Conservation (phyloP, 2,888 invertebrate species). For the Melanargia galathea region DNA sequence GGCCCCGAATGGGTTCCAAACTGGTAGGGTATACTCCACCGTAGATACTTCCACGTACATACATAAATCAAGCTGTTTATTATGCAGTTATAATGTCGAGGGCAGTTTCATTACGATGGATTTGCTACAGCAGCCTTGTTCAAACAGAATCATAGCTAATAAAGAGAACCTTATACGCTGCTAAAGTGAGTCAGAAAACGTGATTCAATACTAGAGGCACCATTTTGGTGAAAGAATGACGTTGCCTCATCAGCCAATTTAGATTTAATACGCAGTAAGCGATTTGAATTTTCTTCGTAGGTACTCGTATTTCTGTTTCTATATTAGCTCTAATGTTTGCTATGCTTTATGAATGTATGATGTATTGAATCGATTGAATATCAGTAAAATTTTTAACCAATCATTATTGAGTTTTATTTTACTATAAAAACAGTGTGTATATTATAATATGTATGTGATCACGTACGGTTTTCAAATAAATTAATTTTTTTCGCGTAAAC, state of each 20-base stretch:
- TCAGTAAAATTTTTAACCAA: background rate
- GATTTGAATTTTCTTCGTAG: constrained; percentile 12
- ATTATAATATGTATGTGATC: too few species aligned
- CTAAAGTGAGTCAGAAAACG: constrained; percentile 37
- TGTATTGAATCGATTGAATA: background rate
- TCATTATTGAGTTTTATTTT: too few species aligned
- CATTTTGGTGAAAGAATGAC: constrained; percentile 44
- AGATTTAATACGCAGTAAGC: constrained; percentile 35
- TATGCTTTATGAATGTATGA: constrained; percentile 1
- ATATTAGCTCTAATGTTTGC: constrained; percentile 1
- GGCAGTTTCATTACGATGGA: background rate
- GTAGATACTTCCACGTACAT: too few species aligned
- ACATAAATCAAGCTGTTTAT: too few species aligned
- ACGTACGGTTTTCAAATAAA: too few species aligned
- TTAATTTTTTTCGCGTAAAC: too few species aligned
- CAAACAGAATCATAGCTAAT: constrained; percentile 29
- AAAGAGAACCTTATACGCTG: constrained; percentile 33
- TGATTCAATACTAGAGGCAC: constrained; percentile 42
- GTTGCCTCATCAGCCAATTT: constrained; percentile 44
- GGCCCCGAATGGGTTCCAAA: too few species aligned
- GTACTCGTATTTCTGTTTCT: constrained; percentile 9
- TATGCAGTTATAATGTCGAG: too few species aligned
- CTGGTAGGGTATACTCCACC: too few species aligned
- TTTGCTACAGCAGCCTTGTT: constrained; percentile 11
- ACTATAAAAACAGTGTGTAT: too few species aligned